These are phyloP conservation scores for Rattus rattus DNA, from an alignment of 2,113 vertebrate species.

Conservation along the genomic window DNA sequence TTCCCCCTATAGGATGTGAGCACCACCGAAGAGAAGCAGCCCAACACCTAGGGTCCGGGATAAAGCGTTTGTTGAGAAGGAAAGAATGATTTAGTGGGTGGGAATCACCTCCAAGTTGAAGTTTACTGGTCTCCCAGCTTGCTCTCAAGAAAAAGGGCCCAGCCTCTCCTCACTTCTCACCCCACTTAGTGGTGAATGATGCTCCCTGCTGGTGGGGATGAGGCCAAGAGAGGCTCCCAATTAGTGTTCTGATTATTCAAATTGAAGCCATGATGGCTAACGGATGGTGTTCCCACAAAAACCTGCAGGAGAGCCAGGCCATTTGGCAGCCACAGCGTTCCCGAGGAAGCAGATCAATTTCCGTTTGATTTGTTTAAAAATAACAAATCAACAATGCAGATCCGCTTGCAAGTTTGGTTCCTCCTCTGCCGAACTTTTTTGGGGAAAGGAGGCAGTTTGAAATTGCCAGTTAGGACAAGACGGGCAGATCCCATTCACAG, in stretches of 20 bases:
- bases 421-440: slow-evolving; percentile 44
- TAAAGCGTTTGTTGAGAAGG: neutral
- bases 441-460: slow-evolving; percentile 48
- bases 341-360: slow-evolving; percentile 71
- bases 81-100: neutral
- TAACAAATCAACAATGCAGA: slow-evolving; percentile 62
- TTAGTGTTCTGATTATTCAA: slow-evolving; percentile 48
- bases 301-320: slow-evolving; percentile 61
- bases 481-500: neutral
- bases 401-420: neutral
- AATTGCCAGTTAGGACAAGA: slow-evolving; percentile 66
- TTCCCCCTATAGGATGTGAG: neutral
- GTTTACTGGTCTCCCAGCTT: neutral
- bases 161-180: neutral
- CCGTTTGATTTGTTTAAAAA: slow-evolving; percentile 64
- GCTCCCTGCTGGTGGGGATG: slow-evolving; percentile 23
- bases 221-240: neutral
- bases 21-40: accelerated
- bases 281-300: slow-evolving; percentile 2
- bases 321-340: neutral
- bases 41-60: neutral
- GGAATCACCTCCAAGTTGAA: neutral
- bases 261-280: neutral
- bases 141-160: neutral
- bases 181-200: slow-evolving; percentile 8